phyloP scores from a whole-genome alignment of 2,797 vertebrate species.

The Labeo calbasu region DNA sequence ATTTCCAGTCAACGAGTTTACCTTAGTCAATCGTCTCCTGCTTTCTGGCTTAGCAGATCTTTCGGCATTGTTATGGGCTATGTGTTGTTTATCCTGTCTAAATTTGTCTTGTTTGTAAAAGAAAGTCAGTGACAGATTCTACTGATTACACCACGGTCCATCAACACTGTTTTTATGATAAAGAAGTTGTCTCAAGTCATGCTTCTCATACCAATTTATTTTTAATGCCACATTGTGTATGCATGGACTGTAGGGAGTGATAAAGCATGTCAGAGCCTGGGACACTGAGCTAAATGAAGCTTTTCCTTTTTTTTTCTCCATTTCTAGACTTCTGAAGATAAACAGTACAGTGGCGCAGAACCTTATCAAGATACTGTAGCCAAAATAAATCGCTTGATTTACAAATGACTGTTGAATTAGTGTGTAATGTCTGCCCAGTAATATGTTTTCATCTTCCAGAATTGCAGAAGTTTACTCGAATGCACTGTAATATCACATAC shows the following conservation, averaged over 20 bases:
- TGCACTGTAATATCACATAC: neutral
- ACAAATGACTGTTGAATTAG: conserved; percentile 30
- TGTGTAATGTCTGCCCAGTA: conserved; percentile 6
- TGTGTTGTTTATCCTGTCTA: conserved; percentile 13
- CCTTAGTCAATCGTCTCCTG: neutral
- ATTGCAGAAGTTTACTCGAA: conserved; percentile 10
- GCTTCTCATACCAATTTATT: conserved; percentile 20
- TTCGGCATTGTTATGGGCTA: neutral
- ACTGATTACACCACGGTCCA: neutral
- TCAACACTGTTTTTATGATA: conserved; percentile 8
- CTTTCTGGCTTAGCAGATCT: conserved; percentile 17
- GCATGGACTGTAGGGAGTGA: neutral
- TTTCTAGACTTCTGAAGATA: conserved; percentile 11
- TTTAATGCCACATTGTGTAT: conserved; percentile 35
- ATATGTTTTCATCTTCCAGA: conserved; percentile 9
- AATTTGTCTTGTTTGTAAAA: conserved; percentile 19
- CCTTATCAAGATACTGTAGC: neutral
- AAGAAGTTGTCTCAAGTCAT: neutral
- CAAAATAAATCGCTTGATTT: conserved; percentile 11
- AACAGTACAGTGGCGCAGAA: conserved; percentile 1
- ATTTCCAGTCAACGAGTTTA: neutral
- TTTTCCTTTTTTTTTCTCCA: neutral
- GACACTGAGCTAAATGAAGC: conserved; percentile 14
- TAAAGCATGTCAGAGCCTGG: conserved; percentile 9
- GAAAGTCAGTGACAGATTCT: conserved; percentile 7